Evolutionary conservation across 2,888 invertebrate species (phyloP).

Genomic region (Thalpophila matura): DNA sequence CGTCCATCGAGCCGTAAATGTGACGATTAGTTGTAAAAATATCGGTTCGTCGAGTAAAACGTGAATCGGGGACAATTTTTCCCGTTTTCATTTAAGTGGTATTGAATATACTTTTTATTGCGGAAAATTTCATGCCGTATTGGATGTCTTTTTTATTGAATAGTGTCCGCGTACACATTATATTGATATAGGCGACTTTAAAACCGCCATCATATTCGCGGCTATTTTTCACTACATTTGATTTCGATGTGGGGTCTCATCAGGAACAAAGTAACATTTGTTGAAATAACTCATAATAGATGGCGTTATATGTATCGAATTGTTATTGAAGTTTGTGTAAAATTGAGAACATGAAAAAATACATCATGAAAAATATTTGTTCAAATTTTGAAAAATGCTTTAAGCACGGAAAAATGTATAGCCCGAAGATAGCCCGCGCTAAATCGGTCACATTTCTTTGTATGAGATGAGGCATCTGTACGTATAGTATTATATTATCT

Average conservation of each 20-base stretch:
- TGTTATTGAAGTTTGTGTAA: too few relatives aligned
- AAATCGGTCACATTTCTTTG: too few relatives aligned
- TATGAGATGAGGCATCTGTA: too few relatives aligned
- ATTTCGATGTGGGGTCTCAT: conserved; percentile 28
- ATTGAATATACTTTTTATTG: conserved; percentile 33
- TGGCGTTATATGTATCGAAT: too few relatives aligned
- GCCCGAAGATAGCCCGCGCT: too few relatives aligned
- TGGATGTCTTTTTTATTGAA: conserved; percentile 34
- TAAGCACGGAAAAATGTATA: too few relatives aligned
- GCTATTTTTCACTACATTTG: conserved; percentile 52
- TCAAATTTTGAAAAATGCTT: too few relatives aligned
- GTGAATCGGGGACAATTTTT: conserved; percentile 22
- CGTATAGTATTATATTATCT: too few relatives aligned
- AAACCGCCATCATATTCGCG: conserved; percentile 24
- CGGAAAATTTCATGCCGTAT: conserved; percentile 26
- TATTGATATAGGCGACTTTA: conserved; percentile 31
- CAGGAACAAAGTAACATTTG: too few relatives aligned
- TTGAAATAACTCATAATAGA: too few relatives aligned
- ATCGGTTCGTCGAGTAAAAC: conserved; percentile 21
- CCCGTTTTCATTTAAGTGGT: conserved; percentile 35
- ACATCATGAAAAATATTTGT: too few relatives aligned
- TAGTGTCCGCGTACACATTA: conserved; percentile 31
- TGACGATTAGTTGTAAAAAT: conserved; percentile 38
- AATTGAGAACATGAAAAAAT: too few relatives aligned
- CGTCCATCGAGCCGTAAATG: conserved; percentile 32